A percentile compares a stretch with the other conserved stretches of the same genome.
These are phyloP conservation scores for Garrulus glandarius DNA, from an alignment of 2,797 vertebrate genomes.

Conservation along the genomic window DNA sequence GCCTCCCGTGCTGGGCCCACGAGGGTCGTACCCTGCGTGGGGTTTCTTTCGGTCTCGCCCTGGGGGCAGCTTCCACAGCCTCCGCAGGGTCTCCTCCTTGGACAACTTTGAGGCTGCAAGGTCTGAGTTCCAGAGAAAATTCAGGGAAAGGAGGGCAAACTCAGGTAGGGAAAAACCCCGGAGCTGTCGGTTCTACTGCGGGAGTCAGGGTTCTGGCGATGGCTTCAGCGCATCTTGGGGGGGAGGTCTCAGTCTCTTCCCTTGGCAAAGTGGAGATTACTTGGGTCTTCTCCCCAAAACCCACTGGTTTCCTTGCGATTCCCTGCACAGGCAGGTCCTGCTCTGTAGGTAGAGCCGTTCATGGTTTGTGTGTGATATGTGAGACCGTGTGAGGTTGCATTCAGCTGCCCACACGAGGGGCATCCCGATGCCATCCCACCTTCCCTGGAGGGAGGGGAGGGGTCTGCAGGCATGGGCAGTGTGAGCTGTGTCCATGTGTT, in stretches of 20 bases:
- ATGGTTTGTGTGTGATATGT: neutral
- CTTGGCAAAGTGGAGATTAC: neutral
- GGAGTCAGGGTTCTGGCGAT: neutral
- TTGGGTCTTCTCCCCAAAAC: neutral
- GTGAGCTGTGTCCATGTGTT: neutral
- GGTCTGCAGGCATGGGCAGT: neutral
- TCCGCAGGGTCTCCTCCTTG: constrained; percentile 85
- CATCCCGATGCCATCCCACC: neutral
- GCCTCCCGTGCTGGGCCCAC: constrained; percentile 63
- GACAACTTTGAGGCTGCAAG: constrained; percentile 84
- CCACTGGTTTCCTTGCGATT: neutral
- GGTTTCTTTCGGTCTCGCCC: constrained; percentile 75
- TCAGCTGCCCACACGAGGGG: neutral
- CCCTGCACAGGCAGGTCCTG: neutral
- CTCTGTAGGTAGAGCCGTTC: neutral
- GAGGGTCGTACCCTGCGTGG: constrained; percentile 71
- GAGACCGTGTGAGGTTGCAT: neutral
- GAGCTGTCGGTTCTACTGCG: neutral
- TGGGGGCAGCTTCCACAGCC: constrained; percentile 81
- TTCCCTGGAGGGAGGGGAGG: neutral
- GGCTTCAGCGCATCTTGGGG: neutral
- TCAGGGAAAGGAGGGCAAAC: constrained; percentile 72
- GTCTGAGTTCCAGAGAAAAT: constrained; percentile 74
- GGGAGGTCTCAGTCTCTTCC: constrained; percentile 26
- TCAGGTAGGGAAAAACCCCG: constrained; percentile 64